These are phyloP conservation scores for Troglohyphantes excavatus DNA, from an alignment of 2,888 invertebrate genomes.

Conservation along the genomic window DNA sequence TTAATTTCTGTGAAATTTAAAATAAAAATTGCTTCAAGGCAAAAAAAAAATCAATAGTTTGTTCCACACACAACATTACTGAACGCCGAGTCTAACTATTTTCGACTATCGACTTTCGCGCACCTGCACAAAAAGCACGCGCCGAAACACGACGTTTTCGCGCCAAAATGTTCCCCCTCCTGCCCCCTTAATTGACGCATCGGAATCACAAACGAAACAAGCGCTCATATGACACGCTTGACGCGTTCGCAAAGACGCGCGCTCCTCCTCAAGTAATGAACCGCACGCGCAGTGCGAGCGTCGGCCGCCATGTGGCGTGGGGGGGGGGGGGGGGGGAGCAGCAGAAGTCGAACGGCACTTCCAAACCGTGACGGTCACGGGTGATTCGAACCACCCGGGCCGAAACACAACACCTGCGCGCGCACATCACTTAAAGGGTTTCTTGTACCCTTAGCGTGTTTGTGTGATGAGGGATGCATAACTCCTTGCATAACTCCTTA, in stretches of 20 bases:
- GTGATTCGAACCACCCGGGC: constrained; percentile 69
- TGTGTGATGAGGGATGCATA: constrained; percentile 15
- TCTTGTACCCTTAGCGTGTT: constrained; percentile 14
- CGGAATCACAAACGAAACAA: constrained; percentile 16
- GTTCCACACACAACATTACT: too few species aligned
- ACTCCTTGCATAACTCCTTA: too few species aligned
- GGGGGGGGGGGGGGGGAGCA: background rate
- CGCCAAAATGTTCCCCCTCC: constrained; percentile 22
- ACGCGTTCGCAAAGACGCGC: constrained; percentile 30
- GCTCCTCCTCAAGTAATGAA: constrained; percentile 27
- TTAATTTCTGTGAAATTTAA: too few species aligned
- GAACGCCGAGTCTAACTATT: too few species aligned
- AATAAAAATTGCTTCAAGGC: too few species aligned
- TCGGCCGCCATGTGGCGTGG: constrained; percentile 55
- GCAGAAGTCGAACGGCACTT: constrained; percentile 69
- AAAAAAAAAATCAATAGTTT: too few species aligned
- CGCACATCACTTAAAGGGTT: constrained; percentile 52
- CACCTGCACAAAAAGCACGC: background rate
- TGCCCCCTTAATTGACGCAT: background rate
- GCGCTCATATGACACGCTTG: constrained; percentile 59
- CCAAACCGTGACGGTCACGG: constrained; percentile 76
- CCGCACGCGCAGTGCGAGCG: constrained; percentile 46
- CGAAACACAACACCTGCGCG: constrained; percentile 63
- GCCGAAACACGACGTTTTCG: constrained; percentile 38
- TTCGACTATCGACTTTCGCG: too few species aligned